A percentile compares a stretch with the other conserved stretches of the same genome.
phyloP scores from a whole-genome alignment of 2,113 vertebrate species.

The Myotis davidii region DNA sequence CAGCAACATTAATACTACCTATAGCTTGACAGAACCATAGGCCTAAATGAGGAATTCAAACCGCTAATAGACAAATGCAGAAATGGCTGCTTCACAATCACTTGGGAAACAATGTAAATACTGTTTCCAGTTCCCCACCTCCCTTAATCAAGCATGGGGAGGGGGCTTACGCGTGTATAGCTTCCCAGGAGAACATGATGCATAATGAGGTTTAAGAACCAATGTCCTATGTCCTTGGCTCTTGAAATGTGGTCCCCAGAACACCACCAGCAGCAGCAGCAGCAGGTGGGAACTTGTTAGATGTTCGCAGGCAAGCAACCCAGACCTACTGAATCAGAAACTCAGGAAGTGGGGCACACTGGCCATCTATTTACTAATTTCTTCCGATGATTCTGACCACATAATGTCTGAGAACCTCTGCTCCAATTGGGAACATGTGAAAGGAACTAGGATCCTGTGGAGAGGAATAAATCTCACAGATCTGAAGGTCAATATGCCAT shows the following conservation, averaged over 20 bases:
- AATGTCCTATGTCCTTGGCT: background rate
- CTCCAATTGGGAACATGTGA: background rate
- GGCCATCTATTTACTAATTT: background rate
- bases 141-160: background rate
- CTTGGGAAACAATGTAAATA: background rate
- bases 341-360: background rate
- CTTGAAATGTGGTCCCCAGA: background rate
- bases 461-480: background rate
- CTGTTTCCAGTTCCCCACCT: background rate
- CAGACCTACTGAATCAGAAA: background rate
- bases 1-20: background rate
- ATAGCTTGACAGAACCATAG: background rate
- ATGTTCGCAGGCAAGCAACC: background rate
- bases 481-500: background rate
- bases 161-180: too few relatives aligned
- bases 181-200: background rate
- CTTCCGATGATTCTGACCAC: background rate
- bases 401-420: background rate
- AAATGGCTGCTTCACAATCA: background rate
- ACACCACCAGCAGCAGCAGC: background rate
- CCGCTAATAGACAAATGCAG: background rate
- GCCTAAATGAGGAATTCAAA: background rate
- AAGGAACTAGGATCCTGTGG: background rate
- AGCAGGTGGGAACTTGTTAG: background rate
- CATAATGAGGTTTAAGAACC: background rate